Evolutionary conservation across 2,113 vertebrate species (phyloP), one percentile per base, ranked within the genome.

Genomic region (Cyanoramphus novaezelandiae): DNA sequence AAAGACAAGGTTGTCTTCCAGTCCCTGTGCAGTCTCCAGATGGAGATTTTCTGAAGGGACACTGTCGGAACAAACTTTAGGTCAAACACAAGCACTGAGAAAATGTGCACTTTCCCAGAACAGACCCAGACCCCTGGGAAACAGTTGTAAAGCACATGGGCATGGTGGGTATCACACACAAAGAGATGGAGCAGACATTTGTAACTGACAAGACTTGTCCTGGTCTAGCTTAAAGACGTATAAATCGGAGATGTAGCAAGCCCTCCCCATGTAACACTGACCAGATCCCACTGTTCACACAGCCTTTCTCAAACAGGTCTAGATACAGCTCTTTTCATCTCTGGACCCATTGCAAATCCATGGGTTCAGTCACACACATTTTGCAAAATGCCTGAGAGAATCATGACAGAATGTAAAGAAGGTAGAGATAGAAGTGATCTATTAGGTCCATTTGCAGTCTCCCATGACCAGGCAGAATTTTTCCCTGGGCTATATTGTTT

Each of bases 401-500:
- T 62, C 43, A n/a, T 33, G 72, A 60, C 88, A 92, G 85, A 82
- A 91, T 55, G 46, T 92, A 29, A 81, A 95, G 72, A 82, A 88
- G 60, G 55, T 41, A 49, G 65, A 94, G 71, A 60, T 84, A 62
- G 90, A 96, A 95, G 65, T 79, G 44, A 93, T 92, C 90, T 94
- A 43, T 89, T 71, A 91, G 77, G 82, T 91, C 83, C 41, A 33
- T 92, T 92, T 94, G 65, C 74, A 92, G 71, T 53, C 37, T 71
- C 23, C 89, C 67, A 63, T 11, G 53, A 94, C 83, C n/a, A 84
- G 74, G 83, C 44, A 93, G 74, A 87, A 50, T 85, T 79, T 88
- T 84, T 74, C 92, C 88, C 53, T 74, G 67, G 88, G 91, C 95
- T 94, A 39, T 69, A 86, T 62, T 92, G 74, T 62, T 92, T 92